Percentiles rank a stretch among this genome's conserved stretches.
phyloP scores from a whole-genome alignment of 23 tunicate genomes.

The Ciona savignyi region DNA sequence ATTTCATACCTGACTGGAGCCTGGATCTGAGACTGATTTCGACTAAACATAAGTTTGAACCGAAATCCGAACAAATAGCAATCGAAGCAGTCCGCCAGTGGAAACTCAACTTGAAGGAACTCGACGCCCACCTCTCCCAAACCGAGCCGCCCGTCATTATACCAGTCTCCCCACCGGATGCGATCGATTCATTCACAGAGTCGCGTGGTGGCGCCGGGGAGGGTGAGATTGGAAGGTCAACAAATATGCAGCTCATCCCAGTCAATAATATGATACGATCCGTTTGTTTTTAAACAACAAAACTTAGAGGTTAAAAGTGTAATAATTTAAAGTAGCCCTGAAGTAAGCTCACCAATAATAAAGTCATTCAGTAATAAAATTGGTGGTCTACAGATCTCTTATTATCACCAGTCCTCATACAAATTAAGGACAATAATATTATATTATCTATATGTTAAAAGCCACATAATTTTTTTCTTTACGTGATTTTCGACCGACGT shows the following conservation, averaged over 20 bases:
- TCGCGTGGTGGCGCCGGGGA: slow-evolving; percentile 2
- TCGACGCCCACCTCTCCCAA: slow-evolving; percentile 9
- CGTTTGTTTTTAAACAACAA: slow-evolving; percentile 24
- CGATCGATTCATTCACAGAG: background rate
- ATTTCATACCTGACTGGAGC: slow-evolving; percentile 17
- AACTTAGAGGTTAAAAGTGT: too few species aligned
- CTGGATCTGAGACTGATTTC: slow-evolving; percentile 20
- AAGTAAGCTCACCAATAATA: too few species aligned
- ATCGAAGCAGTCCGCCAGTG: slow-evolving; percentile 1
- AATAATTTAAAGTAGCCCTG: too few species aligned
- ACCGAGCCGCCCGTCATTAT: slow-evolving; percentile 8
- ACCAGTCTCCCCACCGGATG: slow-evolving; percentile 6
- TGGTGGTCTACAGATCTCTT: too few species aligned
- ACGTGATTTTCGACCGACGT: too few species aligned
- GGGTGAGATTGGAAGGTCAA: slow-evolving; percentile 18
- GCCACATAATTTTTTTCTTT: too few species aligned
- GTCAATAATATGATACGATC: slow-evolving; percentile 13
- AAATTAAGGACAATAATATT: too few species aligned
- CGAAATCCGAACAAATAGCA: background rate
- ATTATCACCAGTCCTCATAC: too few species aligned
- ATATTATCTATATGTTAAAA: too few species aligned
- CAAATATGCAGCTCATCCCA: slow-evolving; percentile 25
- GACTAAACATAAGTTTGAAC: slow-evolving; percentile 22
- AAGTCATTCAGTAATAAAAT: too few species aligned
- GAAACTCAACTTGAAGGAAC: background rate